These are phyloP conservation scores for Willowsia nigromaculata DNA, from an alignment of 2,888 invertebrate species.

Conservation along the genomic window DNA sequence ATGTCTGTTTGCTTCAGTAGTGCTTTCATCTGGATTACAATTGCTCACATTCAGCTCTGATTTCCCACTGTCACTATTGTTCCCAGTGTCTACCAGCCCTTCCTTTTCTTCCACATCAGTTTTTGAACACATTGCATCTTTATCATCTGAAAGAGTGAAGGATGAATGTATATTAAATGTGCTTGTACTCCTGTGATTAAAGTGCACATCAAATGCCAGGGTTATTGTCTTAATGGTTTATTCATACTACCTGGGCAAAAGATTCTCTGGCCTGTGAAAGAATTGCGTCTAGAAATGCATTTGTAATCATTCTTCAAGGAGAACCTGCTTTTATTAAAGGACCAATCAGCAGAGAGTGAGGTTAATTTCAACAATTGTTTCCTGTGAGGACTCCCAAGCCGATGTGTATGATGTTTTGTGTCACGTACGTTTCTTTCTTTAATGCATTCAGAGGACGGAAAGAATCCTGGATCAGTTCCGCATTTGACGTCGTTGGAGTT, in stretches of 20 bases:
- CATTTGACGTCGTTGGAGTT: conserved; percentile 61
- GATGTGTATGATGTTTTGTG: conserved; percentile 10
- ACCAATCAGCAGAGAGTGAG: conserved; percentile 75
- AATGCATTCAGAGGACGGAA: not conserved
- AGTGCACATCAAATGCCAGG: too few species aligned
- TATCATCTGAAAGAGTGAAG: not conserved
- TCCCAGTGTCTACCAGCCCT: not conserved
- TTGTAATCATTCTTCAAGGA: conserved; percentile 73
- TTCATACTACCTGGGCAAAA: conserved; percentile 28
- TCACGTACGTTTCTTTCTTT: conserved; percentile 39
- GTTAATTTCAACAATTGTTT: conserved; percentile 55
- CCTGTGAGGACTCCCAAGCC: conserved; percentile 43
- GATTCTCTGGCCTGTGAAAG: not conserved
- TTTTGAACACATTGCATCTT: not conserved
- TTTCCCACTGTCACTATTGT: not conserved
- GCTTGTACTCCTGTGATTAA: too few species aligned
- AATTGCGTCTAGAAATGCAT: conserved; percentile 51
- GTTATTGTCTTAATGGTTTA: too few species aligned
- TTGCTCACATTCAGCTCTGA: not conserved
- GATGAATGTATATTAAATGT: too few species aligned
- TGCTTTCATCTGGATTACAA: not conserved
- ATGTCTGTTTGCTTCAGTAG: not conserved
- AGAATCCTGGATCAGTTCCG: not conserved
- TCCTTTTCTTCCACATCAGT: not conserved
- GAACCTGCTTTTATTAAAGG: conserved; percentile 73